phyloP scores from a whole-genome alignment of 2,113 vertebrate species.

The Salvelinus sp. region DNA sequence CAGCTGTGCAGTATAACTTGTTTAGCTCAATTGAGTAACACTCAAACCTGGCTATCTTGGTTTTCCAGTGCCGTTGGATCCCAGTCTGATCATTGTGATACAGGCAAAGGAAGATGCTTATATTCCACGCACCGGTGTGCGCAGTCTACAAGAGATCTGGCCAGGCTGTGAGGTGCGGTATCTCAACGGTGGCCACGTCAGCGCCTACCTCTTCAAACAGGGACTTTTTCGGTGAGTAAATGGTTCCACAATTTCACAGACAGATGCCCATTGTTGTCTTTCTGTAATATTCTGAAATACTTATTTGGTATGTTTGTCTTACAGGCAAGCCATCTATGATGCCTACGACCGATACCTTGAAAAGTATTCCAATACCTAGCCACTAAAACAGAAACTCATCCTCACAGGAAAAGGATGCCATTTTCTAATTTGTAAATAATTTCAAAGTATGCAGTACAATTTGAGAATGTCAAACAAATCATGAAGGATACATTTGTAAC shows the following conservation, averaged over 20 bases:
- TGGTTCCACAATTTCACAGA: not conserved
- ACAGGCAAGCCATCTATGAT: constrained; percentile 92
- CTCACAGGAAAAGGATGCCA: constrained; percentile 1
- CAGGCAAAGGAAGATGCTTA: constrained; percentile 97
- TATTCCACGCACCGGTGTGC: constrained; percentile 91
- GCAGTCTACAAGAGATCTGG: constrained; percentile 95
- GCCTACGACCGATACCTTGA: constrained; percentile 88
- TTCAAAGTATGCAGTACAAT: constrained; percentile 1
- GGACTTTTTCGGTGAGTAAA: constrained; percentile 86
- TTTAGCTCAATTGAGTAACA: too few species aligned
- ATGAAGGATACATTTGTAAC: not conserved
- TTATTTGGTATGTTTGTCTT: constrained; percentile 29
- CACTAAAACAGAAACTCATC: not conserved
- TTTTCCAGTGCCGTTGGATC: constrained; percentile 89
- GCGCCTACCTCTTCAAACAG: constrained; percentile 98
- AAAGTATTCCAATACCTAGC: constrained; percentile 79
- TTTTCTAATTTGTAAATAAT: constrained; percentile 1
- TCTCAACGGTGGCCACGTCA: constrained; percentile 92
- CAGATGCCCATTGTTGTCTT: not conserved
- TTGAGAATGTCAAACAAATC: not conserved
- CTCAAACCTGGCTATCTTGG: not conserved
- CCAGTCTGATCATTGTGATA: constrained; percentile 91
- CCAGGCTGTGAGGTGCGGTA: constrained; percentile 94
- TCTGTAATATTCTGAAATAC: not conserved
- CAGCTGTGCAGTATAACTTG: not conserved